phyloP scores from a whole-genome alignment of 2,888 invertebrate species.

The Andrena dorsata region DNA sequence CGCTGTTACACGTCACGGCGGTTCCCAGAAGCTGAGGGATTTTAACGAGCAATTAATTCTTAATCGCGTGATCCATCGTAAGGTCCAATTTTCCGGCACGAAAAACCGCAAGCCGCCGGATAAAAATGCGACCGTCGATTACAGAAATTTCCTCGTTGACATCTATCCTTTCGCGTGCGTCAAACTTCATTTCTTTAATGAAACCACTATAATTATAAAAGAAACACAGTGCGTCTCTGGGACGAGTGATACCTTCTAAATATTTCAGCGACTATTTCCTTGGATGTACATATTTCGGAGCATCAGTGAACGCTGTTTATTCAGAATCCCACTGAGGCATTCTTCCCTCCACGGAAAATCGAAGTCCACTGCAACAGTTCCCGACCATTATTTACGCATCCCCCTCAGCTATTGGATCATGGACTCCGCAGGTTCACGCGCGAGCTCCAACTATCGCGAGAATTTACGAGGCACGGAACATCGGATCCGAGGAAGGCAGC shows the following conservation, averaged over 20 bases:
- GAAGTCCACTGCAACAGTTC: not conserved
- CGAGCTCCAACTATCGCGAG: slow-evolving; percentile 45
- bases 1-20: slow-evolving; percentile 29
- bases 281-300: too few species aligned
- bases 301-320: too few species aligned
- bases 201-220: too few species aligned
- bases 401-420: slow-evolving; percentile 18
- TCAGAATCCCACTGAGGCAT: not conserved
- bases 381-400: slow-evolving; percentile 22
- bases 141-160: not conserved
- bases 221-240: too few species aligned
- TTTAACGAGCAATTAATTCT: slow-evolving; percentile 65
- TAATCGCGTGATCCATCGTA: slow-evolving; percentile 54
- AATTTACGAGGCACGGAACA: slow-evolving; percentile 58
- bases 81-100: slow-evolving; percentile 55
- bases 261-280: too few species aligned
- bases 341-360: not conserved
- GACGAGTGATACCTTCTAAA: too few species aligned
- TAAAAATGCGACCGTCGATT: not conserved
- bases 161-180: not conserved
- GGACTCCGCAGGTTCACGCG: slow-evolving; percentile 33
- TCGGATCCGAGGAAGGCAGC: slow-evolving; percentile 13
- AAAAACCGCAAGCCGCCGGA: slow-evolving; percentile 13
- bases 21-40: slow-evolving; percentile 20
- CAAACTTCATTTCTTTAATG: too few species aligned